Percentiles rank a stretch among this genome's conserved stretches.
These are phyloP conservation scores for Microctonus aethiopoides DNA, from an alignment of 2,888 invertebrate species.

Conservation along the genomic window DNA sequence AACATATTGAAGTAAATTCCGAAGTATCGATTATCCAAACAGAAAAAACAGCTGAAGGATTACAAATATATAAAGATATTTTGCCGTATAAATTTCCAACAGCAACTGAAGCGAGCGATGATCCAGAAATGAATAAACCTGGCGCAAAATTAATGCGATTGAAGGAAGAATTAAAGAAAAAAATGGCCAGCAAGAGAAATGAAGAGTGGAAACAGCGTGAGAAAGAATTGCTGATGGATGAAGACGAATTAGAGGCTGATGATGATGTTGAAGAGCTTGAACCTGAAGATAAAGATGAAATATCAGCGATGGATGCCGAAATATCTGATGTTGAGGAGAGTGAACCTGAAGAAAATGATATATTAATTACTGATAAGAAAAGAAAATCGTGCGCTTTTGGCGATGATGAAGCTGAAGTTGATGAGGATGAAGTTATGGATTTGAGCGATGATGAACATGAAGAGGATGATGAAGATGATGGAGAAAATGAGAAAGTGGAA, in stretches of 20 bases:
- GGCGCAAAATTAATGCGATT: slow-evolving; percentile 79
- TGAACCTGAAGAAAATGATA: slow-evolving; percentile 63
- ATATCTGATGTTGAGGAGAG: slow-evolving; percentile 50
- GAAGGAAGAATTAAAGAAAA: slow-evolving; percentile 76
- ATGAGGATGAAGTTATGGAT: slow-evolving; percentile 66
- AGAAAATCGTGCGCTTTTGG: slow-evolving; percentile 59
- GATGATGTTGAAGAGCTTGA: slow-evolving; percentile 41
- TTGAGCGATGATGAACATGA: slow-evolving; percentile 59
- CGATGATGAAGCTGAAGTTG: slow-evolving; percentile 70
- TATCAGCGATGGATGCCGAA: slow-evolving; percentile 62
- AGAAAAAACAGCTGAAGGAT: slow-evolving; percentile 48
- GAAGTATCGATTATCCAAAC: slow-evolving; percentile 47
- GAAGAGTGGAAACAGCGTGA: slow-evolving; percentile 77
- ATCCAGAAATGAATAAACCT: slow-evolving; percentile 70
- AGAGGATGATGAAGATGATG: slow-evolving; percentile 67
- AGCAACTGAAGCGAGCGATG: slow-evolving; percentile 27
- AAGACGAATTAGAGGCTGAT: slow-evolving; percentile 65
- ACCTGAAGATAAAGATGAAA: slow-evolving; percentile 52
- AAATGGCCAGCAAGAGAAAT: slow-evolving; percentile 78
- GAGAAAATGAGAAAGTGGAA: slow-evolving; percentile 69
- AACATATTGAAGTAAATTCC: slow-evolving; percentile 66
- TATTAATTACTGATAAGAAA: slow-evolving; percentile 47
- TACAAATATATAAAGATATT: slow-evolving; percentile 42
- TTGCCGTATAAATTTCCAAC: slow-evolving; percentile 45
- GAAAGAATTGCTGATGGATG: slow-evolving; percentile 68